Evolutionary conservation across 2,797 vertebrate species (phyloP).

Genomic region (Lagocephalus sceleratus): DNA sequence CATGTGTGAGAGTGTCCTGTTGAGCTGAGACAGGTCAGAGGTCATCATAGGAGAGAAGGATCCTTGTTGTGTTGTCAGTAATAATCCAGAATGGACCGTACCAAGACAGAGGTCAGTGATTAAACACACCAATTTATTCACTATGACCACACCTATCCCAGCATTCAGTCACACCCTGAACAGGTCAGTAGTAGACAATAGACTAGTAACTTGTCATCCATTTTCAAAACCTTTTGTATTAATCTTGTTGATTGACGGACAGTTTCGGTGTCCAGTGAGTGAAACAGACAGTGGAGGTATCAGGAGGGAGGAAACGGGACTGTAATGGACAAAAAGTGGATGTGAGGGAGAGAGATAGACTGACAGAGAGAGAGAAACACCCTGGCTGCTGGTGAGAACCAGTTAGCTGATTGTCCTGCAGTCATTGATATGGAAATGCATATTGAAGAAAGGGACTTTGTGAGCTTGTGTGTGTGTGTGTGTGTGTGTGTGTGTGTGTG

Average conservation of each 20-base stretch:
- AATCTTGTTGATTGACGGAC: too few species aligned
- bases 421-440: conserved; percentile 63
- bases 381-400: conserved; percentile 45
- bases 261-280: conserved; percentile 2
- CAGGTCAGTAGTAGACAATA: too few species aligned
- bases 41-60: conserved; percentile 52
- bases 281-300: conserved; percentile 13
- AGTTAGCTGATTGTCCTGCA: conserved; percentile 45
- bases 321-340: neutral
- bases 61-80: conserved; percentile 23
- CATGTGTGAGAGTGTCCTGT: conserved; percentile 37
- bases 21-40: conserved; percentile 53
- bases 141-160: too few species aligned
- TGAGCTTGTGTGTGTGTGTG: conserved; percentile 23
- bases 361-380: too few species aligned
- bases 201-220: conserved; percentile 35
- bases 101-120: neutral
- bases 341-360: too few species aligned
- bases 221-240: conserved; percentile 11
- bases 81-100: conserved; percentile 44
- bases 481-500: conserved; percentile 17
- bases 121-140: too few species aligned
- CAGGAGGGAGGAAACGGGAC: conserved; percentile 2
- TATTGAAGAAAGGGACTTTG: conserved; percentile 28
- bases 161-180: too few species aligned